Evolutionary conservation across 2,888 invertebrate genomes (phyloP).

Genomic region (Leistus spinibarbis): DNA sequence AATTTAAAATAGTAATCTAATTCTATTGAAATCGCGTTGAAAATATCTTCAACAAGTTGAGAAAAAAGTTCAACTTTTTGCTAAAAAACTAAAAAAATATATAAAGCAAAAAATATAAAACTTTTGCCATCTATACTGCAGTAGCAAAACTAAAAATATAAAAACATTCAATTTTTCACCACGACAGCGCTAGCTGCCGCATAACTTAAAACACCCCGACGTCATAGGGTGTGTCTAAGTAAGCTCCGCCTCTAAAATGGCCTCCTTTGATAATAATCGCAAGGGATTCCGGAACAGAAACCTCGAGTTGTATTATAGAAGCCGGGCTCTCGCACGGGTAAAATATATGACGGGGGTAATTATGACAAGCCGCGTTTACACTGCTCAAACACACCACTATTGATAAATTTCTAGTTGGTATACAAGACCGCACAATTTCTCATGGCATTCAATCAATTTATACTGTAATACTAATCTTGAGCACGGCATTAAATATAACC

Average conservation of each 20-base stretch:
- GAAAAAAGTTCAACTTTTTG: not conserved
- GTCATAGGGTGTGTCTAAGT: conserved; percentile 46
- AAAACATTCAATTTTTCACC: conserved; percentile 54
- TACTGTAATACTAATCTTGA: too few species aligned
- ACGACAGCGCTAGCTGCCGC: conserved; percentile 53
- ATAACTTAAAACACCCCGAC: conserved; percentile 40
- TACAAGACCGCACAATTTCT: too few species aligned
- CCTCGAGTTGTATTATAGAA: conserved; percentile 43
- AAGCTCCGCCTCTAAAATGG: conserved; percentile 58
- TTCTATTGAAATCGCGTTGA: not conserved
- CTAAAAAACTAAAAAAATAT: not conserved
- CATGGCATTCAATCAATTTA: too few species aligned
- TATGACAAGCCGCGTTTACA: conserved; percentile 40
- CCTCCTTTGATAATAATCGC: conserved; percentile 56
- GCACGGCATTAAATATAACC: too few species aligned
- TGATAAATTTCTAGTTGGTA: too few species aligned
- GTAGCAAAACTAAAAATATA: conserved; percentile 51
- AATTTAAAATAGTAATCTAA: too few species aligned
- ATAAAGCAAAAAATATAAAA: conserved; percentile 24
- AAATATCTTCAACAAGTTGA: not conserved
- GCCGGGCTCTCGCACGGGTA: conserved; percentile 24
- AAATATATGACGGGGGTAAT: conserved; percentile 20
- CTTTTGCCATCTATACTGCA: conserved; percentile 47
- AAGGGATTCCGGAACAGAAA: conserved; percentile 51
- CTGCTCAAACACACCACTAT: conserved; percentile 12